Evolutionary conservation across 2,888 invertebrate species (phyloP).

Genomic region (Stenolophus ochropezus): DNA sequence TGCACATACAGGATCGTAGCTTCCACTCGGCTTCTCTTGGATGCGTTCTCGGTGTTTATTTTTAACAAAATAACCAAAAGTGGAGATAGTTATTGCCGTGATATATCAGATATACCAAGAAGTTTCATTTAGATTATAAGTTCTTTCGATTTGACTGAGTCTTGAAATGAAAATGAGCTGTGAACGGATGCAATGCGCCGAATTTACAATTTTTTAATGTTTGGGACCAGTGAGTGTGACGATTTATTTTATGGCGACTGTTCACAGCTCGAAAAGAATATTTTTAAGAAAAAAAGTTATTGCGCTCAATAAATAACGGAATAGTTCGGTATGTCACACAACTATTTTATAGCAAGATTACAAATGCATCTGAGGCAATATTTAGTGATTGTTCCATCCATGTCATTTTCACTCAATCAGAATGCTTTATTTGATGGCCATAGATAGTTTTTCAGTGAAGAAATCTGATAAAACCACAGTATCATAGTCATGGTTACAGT

Average conservation of each 20-base stretch:
- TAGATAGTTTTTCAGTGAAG: too few relatives aligned
- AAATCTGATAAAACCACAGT: too few relatives aligned
- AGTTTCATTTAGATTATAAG: constrained; percentile 8
- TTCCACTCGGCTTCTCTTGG: background rate
- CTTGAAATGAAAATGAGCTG: constrained; percentile 23
- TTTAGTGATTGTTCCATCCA: too few relatives aligned
- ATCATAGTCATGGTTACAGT: too few relatives aligned
- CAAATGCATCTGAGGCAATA: too few relatives aligned
- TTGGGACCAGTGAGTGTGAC: constrained; percentile 1
- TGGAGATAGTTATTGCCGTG: constrained; percentile 14
- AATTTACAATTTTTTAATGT: constrained; percentile 8
- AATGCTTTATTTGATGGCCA: too few relatives aligned
- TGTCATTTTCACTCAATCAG: too few relatives aligned
- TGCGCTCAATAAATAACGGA: too few relatives aligned
- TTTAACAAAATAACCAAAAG: constrained; percentile 36
- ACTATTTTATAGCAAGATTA: too few relatives aligned
- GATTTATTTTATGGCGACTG: constrained; percentile 6
- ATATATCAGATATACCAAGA: constrained; percentile 23
- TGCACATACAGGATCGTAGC: background rate
- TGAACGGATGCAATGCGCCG: background rate
- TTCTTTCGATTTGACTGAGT: constrained; percentile 21
- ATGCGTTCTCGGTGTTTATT: constrained; percentile 1
- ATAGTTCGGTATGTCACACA: too few relatives aligned
- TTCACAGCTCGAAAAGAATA: background rate
- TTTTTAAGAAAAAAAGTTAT: background rate